Conservation (phyloP, 35 echinoderm and acorn worm genomes). For the Heliocidaris tuberculata region DNA sequence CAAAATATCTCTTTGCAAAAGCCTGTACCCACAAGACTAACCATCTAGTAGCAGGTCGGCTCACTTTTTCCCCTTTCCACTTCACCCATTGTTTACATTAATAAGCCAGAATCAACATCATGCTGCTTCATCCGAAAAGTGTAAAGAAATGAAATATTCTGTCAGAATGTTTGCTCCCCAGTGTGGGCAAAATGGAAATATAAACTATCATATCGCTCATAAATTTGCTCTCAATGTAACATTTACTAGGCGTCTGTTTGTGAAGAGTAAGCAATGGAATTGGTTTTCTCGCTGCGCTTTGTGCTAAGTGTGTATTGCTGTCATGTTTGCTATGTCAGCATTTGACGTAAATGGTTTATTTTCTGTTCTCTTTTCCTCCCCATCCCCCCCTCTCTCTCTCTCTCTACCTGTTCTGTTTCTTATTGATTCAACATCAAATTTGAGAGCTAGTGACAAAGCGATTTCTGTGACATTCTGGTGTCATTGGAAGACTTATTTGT, state of each 20-base stretch:
- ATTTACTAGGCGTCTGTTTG: conserved; percentile 28
- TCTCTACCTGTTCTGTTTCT: background rate
- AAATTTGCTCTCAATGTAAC: conserved; percentile 43
- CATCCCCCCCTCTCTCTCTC: background rate
- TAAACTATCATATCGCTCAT: conserved; percentile 48
- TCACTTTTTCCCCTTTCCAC: background rate
- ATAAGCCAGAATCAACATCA: conserved; percentile 24
- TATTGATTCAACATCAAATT: background rate
- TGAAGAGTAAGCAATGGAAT: background rate
- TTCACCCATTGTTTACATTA: conserved; percentile 35
- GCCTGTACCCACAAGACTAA: background rate
- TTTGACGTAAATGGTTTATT: background rate
- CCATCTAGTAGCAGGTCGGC: background rate
- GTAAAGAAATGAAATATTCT: conserved; percentile 38
- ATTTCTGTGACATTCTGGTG: conserved; percentile 7
- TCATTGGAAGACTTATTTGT: background rate
- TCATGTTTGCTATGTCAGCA: background rate
- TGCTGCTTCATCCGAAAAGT: background rate
- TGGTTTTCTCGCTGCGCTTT: background rate
- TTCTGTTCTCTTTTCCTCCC: background rate
- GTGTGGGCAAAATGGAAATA: conserved; percentile 27
- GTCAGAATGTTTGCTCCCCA: conserved; percentile 23
- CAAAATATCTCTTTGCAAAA: background rate
- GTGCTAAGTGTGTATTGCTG: background rate
- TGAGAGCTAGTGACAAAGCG: background rate